Evolutionary conservation across 2,797 vertebrate genomes (phyloP), one percentile per base, ranked within the genome.

Genomic region (Myripristis murdjan): DNA sequence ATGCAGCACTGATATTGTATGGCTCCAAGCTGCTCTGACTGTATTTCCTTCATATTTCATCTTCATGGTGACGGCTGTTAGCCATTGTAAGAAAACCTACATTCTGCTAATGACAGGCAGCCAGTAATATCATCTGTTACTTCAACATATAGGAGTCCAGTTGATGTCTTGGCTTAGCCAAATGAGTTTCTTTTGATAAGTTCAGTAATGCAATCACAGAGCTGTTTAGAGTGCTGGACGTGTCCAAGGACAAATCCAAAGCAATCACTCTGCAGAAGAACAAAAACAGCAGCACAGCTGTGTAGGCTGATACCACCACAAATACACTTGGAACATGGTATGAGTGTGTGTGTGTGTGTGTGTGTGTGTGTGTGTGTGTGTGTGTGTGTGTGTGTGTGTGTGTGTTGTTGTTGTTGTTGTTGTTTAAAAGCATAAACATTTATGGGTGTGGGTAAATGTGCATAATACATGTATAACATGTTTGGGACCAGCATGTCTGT

Each of bases 111-210:
- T 69, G 62, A 72, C 37, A 56, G 61, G 20, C 66, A 69, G 52
- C 11, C 47, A 69, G 35, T 60, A 18, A 47, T 47, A 65, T 61
- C 14, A 56, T 58, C 63, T 31, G 22, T 73, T 57, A 33, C 35
- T 67, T 44, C 12, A 26, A n/a, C 31, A 73, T 33, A 39, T n/a
- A 12, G 44, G 46, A 14, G 37, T 12, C 35, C 35, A 10, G 35
- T 35, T 12, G 35, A 37, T 10, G 37, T 37, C 35, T 37, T 12
- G 35, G 35, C 10, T 37, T 8, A 2, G n/a, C n/a, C 65, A 28
- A 39, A 58, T 37, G 15, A 66, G 65, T 73, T 54, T 33, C 16
- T 75, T 79, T 55, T 59, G 1, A 79, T 72, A 18, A 4, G 12
- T 63, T 75, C 35, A 52, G 46, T 37, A 10, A 37, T 10, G 35